phyloP scores from a whole-genome alignment of 2,888 invertebrate species.

The Habrosyne pyritoides region DNA sequence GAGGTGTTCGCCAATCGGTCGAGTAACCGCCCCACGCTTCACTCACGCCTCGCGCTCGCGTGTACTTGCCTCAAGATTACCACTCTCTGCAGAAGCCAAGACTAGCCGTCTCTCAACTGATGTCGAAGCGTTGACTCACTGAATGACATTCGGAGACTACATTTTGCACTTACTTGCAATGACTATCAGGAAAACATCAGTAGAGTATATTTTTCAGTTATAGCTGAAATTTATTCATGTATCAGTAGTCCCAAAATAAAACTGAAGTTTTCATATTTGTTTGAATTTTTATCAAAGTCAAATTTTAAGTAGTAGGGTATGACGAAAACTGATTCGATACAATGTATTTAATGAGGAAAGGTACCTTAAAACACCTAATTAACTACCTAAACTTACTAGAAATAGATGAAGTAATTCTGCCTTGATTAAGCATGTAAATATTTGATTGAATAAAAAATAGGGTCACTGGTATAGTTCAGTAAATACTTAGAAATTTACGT shows the following conservation, averaged over 20 bases:
- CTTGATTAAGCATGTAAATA: slow-evolving; percentile 3
- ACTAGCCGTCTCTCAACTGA: slow-evolving; percentile 29
- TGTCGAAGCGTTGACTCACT: slow-evolving; percentile 31
- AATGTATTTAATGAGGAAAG: too few species aligned
- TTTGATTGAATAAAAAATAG: slow-evolving; percentile 5
- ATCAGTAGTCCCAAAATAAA: not conserved
- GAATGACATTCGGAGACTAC: slow-evolving; percentile 13
- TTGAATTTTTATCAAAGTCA: not conserved
- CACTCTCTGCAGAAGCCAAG: slow-evolving; percentile 35
- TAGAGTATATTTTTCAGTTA: not conserved
- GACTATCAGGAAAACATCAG: not conserved
- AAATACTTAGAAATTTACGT: slow-evolving; percentile 9
- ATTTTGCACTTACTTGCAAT: not conserved
- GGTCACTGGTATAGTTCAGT: not conserved
- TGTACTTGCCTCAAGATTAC: slow-evolving; percentile 47
- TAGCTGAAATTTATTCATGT: not conserved
- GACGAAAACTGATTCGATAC: not conserved
- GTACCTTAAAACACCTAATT: too few species aligned
- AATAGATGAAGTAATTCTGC: not conserved
- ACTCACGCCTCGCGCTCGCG: slow-evolving; percentile 44
- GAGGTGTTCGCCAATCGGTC: slow-evolving; percentile 81
- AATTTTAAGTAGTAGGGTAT: not conserved
- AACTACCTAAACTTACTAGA: not conserved
- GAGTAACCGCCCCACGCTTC: slow-evolving; percentile 72
- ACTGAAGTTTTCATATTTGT: too few species aligned